phyloP scores from a whole-genome alignment of 2,888 invertebrate species.

The Pachydiplax longipennis region DNA sequence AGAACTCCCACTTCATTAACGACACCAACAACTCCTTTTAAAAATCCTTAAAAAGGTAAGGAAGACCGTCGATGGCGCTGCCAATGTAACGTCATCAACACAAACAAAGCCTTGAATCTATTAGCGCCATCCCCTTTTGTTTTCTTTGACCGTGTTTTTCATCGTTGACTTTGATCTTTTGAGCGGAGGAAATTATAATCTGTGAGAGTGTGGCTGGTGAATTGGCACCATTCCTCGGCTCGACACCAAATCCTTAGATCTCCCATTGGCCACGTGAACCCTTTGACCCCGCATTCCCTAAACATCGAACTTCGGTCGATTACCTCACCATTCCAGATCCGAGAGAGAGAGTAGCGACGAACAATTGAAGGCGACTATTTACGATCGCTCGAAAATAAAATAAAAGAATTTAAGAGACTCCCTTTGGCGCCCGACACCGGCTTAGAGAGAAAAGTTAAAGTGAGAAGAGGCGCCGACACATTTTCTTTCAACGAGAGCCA shows the following conservation, averaged over 20 bases:
- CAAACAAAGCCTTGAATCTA: too few relatives aligned
- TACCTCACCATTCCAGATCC: neutral
- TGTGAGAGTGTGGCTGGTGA: too few relatives aligned
- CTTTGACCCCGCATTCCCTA: neutral
- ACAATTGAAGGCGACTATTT: neutral
- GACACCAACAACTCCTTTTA: too few relatives aligned
- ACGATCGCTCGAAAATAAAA: neutral
- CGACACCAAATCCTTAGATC: neutral
- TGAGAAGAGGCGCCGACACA: neutral
- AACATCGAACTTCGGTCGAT: neutral
- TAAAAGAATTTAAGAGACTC: neutral
- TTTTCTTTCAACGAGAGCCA: neutral
- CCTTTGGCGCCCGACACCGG: neutral
- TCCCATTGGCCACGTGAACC: neutral
- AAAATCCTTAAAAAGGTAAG: too few relatives aligned
- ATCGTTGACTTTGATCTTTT: too few relatives aligned
- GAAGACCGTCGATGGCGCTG: too few relatives aligned
- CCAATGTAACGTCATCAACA: too few relatives aligned
- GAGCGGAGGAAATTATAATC: too few relatives aligned
- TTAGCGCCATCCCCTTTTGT: too few relatives aligned
- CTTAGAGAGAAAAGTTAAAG: neutral
- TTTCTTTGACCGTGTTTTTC: too few relatives aligned
- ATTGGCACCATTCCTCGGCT: too few relatives aligned
- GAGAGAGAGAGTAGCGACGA: neutral
- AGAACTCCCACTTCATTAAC: too few relatives aligned